These are phyloP conservation scores for Lasioglossum marginatum DNA, from an alignment of 2,888 invertebrate species.

Conservation along the genomic window DNA sequence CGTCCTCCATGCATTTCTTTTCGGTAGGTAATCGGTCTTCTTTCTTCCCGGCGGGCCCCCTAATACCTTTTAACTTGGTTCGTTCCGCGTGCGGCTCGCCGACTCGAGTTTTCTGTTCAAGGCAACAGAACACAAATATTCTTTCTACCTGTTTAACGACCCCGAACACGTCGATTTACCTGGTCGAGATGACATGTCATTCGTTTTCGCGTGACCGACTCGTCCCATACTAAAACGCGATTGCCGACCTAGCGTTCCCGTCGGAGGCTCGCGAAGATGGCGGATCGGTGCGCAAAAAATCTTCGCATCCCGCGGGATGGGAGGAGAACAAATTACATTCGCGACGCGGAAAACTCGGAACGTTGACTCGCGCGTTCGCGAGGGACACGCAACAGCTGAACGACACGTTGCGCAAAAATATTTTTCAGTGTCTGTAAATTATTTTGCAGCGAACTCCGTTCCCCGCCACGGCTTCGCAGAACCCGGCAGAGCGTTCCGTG, in stretches of 20 bases:
- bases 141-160: neutral
- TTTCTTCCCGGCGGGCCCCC: conserved; percentile 35
- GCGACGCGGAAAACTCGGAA: neutral
- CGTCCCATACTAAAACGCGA: neutral
- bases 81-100: neutral
- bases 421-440: conserved; percentile 30
- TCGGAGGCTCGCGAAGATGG: neutral
- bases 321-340: neutral
- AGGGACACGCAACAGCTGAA: neutral
- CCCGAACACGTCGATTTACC: neutral
- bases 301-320: neutral
- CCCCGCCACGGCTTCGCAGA: neutral
- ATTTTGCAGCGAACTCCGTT: conserved; percentile 1
- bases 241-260: neutral
- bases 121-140: neutral
- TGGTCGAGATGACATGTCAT: neutral
- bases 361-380: neutral
- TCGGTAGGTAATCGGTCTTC: conserved; percentile 69
- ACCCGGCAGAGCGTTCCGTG: neutral
- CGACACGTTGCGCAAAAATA: neutral
- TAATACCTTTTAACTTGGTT: conserved; percentile 33
- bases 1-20: conserved; percentile 59
- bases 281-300: neutral
- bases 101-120: conserved; percentile 1
- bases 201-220: neutral